Evolutionary conservation across 1,140 invertebrate species (phyloP).

Genomic region (Pogonus chalceus): DNA sequence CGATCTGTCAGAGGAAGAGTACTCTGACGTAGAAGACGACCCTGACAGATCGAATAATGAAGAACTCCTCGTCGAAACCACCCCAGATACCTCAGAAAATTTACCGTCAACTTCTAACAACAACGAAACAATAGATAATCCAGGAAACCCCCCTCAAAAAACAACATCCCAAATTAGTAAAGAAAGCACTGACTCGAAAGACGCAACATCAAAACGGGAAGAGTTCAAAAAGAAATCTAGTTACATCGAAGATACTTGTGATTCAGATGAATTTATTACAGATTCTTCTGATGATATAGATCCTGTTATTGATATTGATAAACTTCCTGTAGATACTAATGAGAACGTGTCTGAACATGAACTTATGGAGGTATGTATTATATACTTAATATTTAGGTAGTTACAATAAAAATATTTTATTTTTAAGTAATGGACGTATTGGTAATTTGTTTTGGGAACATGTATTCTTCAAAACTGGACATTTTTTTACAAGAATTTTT

Average conservation of each 20-base stretch:
- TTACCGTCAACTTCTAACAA: not conserved
- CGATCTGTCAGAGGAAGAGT: constrained; percentile 36
- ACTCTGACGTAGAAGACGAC: constrained; percentile 21
- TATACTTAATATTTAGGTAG: too few relatives aligned
- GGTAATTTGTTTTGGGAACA: too few relatives aligned
- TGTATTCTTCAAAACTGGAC: too few relatives aligned
- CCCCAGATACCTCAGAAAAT: not conserved
- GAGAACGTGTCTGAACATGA: constrained; percentile 42
- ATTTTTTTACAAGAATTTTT: too few relatives aligned
- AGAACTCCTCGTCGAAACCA: not conserved
- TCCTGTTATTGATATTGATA: constrained; percentile 15
- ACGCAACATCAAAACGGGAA: constrained; percentile 9
- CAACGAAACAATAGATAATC: not conserved
- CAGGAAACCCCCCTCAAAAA: too few relatives aligned
- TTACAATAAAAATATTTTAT: too few relatives aligned
- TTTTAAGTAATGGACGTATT: too few relatives aligned
- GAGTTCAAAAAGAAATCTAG: constrained; percentile 14
- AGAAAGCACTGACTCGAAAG: constrained; percentile 8
- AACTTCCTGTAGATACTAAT: constrained; percentile 24
- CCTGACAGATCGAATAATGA: constrained; percentile 6
- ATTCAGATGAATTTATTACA: constrained; percentile 13
- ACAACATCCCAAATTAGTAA: not conserved
- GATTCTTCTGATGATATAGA: constrained; percentile 22
- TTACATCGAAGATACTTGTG: constrained; percentile 28
- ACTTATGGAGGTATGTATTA: constrained; percentile 28